Percentiles rank a stretch among this genome's conserved stretches.
These are phyloP conservation scores for Phenganax stokvisi DNA, from an alignment of 92 coral and sea anemone genomes.

Conservation along the genomic window DNA sequence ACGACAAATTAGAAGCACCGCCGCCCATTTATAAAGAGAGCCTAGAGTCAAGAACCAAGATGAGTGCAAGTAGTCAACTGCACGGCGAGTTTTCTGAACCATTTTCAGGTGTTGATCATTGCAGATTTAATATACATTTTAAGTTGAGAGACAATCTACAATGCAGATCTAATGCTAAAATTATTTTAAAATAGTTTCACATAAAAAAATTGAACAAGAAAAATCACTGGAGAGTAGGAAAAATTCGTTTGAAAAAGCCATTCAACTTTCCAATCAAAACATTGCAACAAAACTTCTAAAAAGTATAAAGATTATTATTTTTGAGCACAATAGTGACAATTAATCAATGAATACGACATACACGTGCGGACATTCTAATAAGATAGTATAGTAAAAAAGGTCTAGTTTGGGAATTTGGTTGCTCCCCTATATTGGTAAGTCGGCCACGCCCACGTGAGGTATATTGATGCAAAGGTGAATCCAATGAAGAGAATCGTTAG, in stretches of 20 bases:
- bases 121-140: no score
- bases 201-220: not conserved
- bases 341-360: not conserved
- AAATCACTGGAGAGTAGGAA: no score
- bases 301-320: not conserved
- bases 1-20: no score
- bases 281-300: not conserved
- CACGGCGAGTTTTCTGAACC: no score
- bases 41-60: no score
- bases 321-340: not conserved
- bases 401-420: not conserved
- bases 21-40: not conserved
- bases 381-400: slow-evolving; percentile 1
- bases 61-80: no score
- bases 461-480: not conserved
- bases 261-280: no score
- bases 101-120: no score
- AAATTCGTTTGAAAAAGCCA: no score
- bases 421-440: not conserved
- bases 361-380: not conserved
- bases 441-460: slow-evolving; percentile 3
- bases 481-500: not conserved
- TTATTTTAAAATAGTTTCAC: not conserved
- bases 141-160: no score
- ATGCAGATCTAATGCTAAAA: no score